Evolutionary conservation across 2,113 vertebrate genomes (phyloP).

Genomic region (Salvelinus alpinus): DNA sequence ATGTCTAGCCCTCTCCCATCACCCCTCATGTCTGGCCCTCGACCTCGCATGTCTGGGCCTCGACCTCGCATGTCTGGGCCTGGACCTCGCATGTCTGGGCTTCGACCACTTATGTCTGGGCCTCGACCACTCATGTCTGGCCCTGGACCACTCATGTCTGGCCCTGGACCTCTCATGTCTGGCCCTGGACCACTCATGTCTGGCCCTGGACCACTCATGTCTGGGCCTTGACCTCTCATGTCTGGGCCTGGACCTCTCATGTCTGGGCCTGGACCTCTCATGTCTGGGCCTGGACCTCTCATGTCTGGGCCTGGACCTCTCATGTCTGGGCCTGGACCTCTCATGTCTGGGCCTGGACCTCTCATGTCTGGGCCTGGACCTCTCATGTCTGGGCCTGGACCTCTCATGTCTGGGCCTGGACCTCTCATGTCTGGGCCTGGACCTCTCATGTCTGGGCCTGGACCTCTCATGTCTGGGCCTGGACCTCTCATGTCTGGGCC

Average conservation of each 20-base stretch:
- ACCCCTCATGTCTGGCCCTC: background rate
- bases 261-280: background rate
- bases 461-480: background rate
- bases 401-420: background rate
- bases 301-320: background rate
- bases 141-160: background rate
- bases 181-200: background rate
- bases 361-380: background rate
- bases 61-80: background rate
- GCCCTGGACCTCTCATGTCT: background rate
- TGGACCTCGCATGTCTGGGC: background rate
- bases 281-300: background rate
- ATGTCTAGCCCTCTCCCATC: no score
- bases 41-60: background rate
- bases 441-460: background rate
- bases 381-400: background rate
- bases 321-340: background rate
- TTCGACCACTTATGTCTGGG: no score
- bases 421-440: constrained; percentile 11
- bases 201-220: background rate
- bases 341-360: background rate
- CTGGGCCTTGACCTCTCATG: background rate
- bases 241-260: background rate
- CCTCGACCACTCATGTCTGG: background rate
- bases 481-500: constrained; percentile 10